phyloP scores from a whole-genome alignment of 2,888 invertebrate genomes.

The Gryllus longicercus region DNA sequence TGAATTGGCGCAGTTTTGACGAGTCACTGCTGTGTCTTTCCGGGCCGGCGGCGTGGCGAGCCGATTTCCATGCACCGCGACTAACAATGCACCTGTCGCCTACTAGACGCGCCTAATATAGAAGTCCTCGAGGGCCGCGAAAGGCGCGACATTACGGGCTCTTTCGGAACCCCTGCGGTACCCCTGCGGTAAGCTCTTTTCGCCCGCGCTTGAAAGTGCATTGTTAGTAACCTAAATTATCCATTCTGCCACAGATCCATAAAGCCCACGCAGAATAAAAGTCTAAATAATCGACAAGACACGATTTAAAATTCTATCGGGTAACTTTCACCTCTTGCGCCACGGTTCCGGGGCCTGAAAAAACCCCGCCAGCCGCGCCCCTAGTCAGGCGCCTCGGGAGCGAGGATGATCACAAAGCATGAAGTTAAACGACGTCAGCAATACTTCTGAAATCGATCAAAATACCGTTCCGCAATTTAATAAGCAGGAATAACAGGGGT shows the following conservation, averaged over 20 bases:
- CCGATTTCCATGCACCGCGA: too few species aligned
- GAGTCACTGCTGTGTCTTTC: neutral
- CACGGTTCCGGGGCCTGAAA: neutral
- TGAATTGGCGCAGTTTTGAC: neutral
- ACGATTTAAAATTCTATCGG: slow-evolving; percentile 1
- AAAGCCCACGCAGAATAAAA: slow-evolving; percentile 6
- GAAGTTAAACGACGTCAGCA: too few species aligned
- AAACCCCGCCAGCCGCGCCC: too few species aligned
- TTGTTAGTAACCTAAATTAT: neutral
- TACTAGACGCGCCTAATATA: neutral
- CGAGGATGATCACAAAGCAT: too few species aligned
- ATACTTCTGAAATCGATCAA: too few species aligned
- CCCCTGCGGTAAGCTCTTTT: neutral
- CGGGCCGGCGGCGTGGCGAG: neutral
- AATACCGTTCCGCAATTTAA: too few species aligned
- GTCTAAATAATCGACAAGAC: neutral
- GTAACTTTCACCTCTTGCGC: neutral
- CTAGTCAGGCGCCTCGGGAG: too few species aligned
- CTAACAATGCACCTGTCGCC: neutral
- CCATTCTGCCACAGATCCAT: neutral
- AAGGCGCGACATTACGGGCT: too few species aligned
- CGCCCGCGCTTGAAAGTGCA: neutral
- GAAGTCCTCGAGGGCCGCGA: too few species aligned
- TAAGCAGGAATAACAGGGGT: too few species aligned
- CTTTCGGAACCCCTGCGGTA: too few species aligned